Evolutionary conservation across 2,113 vertebrate species (phyloP), one percentile per base, ranked within the genome.

Genomic region (Eurypyga helias): DNA sequence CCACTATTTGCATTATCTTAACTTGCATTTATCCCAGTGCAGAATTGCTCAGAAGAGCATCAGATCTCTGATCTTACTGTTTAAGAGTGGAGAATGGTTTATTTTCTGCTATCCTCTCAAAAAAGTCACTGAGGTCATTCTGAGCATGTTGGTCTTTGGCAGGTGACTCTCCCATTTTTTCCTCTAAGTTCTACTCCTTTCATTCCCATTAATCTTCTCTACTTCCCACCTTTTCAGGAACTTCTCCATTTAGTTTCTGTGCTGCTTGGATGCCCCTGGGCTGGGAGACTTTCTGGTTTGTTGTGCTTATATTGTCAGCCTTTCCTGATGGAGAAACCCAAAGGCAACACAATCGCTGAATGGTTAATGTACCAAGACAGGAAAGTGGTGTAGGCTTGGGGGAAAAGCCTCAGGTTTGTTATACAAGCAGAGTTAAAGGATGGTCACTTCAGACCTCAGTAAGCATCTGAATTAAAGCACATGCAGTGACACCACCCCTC

Each of bases 391-490:
- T 31, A 34, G 75, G 57, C 79, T 57, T 88, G 62, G 54, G 66
- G 52, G 29, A 66, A 90, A 92, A 78, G 26, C 28, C 36, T 89
- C 19, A 38, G n/a, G 26, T 92, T 76, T 83, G 26, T 86, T 90
- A 18, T 38, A 65, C 19, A 36, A 52, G 82, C 67, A 73, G 64
- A 70, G 49, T 17, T 64, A 87, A 82, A 88, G 57, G 54, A 69
- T 10, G 52, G 67, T 83, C 66, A 45, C 89, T 93, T 89, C 64
- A 90, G 87, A 72, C 49, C 76, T 89, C 51, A 71, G 64, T 83
- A 96, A 83, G 76, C 70, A 66, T 48, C 83, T 82, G 82, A 90
- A 85, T 88, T 83, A 90, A 83, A 73, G 58, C 54, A 88, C 92
- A 88, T 62, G 33, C 33, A 78, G 61, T 46, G 70, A 78, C 82